Percentiles rank a stretch among this genome's conserved stretches.
Evolutionary conservation across 2,888 invertebrate genomes (phyloP).

Genomic region (Terebella lapidaria): DNA sequence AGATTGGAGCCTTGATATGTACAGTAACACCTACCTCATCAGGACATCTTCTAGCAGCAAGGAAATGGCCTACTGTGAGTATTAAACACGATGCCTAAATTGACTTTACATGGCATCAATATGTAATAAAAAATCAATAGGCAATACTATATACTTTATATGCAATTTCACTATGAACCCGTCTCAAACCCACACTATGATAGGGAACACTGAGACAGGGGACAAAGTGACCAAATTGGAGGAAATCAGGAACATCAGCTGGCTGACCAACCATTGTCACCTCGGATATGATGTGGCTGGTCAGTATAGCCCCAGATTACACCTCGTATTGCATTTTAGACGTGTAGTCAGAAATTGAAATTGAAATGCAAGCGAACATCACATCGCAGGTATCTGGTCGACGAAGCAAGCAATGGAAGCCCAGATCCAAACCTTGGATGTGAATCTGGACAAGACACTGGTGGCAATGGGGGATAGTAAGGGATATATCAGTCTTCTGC

Average conservation of each 20-base stretch:
- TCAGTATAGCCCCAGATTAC: neutral
- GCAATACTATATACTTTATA: too few relatives aligned
- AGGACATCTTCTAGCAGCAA: conserved; percentile 5
- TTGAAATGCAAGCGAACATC: too few relatives aligned
- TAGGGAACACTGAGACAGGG: conserved; percentile 8
- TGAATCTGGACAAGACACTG: conserved; percentile 27
- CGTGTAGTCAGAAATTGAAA: too few relatives aligned
- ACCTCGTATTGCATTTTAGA: too few relatives aligned
- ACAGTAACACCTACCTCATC: conserved; percentile 2
- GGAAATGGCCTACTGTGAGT: conserved; percentile 16
- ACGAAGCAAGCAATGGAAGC: conserved; percentile 30
- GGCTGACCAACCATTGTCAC: conserved; percentile 14
- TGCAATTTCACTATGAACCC: too few relatives aligned
- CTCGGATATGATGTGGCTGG: conserved; percentile 3
- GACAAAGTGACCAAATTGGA: neutral
- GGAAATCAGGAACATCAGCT: conserved; percentile 10
- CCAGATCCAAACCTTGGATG: conserved; percentile 32
- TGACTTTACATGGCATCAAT: too few relatives aligned
- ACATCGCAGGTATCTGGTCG: conserved; percentile 32
- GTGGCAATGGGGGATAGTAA: conserved; percentile 38
- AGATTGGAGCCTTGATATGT: conserved; percentile 30
- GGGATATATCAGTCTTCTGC: conserved; percentile 37
- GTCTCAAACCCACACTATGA: too few relatives aligned
- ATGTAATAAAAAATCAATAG: too few relatives aligned
- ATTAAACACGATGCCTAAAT: too few relatives aligned